phyloP scores from a whole-genome alignment of 2,888 invertebrate species.

The Dyspetes luteomarginatus region DNA sequence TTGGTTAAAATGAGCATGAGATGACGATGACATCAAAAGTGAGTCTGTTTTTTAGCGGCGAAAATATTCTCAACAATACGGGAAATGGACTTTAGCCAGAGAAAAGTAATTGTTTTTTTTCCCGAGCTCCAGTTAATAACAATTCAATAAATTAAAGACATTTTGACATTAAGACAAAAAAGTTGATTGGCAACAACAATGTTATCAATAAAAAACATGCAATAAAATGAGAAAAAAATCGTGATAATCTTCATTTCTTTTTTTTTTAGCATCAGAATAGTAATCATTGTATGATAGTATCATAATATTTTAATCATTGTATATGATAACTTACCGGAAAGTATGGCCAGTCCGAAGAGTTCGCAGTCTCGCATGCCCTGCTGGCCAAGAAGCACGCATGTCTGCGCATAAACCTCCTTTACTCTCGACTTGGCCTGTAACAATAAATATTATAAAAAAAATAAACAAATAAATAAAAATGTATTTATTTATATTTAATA shows the following conservation, averaged over 20 bases:
- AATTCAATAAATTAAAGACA: too few species aligned
- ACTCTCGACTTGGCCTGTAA: constrained; percentile 93
- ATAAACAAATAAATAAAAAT: neutral
- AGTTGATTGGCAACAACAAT: too few species aligned
- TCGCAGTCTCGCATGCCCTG: constrained; percentile 93
- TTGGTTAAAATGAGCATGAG: constrained; percentile 19
- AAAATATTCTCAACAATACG: too few species aligned
- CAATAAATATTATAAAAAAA: constrained; percentile 76
- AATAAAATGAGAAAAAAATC: neutral
- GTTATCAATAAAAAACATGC: too few species aligned
- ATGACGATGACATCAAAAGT: neutral
- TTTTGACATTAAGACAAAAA: too few species aligned
- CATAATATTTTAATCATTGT: too few species aligned
- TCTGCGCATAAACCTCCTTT: constrained; percentile 92
- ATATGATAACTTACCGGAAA: constrained; percentile 93
- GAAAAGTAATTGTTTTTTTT: too few species aligned
- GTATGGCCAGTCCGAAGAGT: constrained; percentile 93
- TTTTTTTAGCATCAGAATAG: neutral
- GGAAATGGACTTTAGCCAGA: too few species aligned
- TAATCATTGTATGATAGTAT: too few species aligned
- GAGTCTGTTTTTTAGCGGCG: too few species aligned
- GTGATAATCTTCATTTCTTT: neutral
- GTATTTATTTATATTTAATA: too few species aligned
- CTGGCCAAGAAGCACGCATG: constrained; percentile 91
- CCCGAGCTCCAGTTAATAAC: too few species aligned